Base-by-base conservation (phyloP, 2,113 vertebrate genomes). In the Gobius niger region DNA sequence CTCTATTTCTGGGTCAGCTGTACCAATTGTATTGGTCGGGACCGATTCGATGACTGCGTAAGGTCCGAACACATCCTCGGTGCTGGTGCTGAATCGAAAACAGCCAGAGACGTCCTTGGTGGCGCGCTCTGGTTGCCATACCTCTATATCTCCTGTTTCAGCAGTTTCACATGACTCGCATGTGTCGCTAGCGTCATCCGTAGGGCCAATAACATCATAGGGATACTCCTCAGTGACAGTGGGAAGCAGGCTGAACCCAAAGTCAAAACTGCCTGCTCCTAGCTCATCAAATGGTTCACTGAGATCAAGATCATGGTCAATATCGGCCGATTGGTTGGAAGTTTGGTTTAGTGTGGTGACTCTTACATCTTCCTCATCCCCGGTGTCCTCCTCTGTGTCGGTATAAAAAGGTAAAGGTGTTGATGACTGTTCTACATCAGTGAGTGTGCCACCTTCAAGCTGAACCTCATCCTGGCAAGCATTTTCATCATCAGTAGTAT, bases 131-230 rank as follows among this genome's bases (percentile, higher is more conserved):
- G 90, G 88, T 78, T 92, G 92, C 91, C 92, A 91, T 1, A 85
- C 86, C 57, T 78, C 90, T 2, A 78, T 73, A 40, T 90, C 87
- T 4, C 83, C 87, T 11, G 84, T 68, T 81, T 90, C 90, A 68
- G 75, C 68, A 10, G 81, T 65, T 63, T 89, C 89, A 57, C 87
- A 88, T 47, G 87, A 85, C 59, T 89, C 89, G 67, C 84, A 87
- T n/a, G 89, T 84, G 47, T 89, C 85, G 66, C 89, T 89, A 19
- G 86, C 83, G 61, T 91, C 88, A 60, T 92, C 91, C 18, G 74
- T 75, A 10, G 87, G 87, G 63, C 92, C 92, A 72, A 93, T 93
- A 64, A 93, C 72, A 84, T 94, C 92, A 2, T 94, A 94, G 54
- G 90, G 87, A 80, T 90, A 91, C 81, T 94, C 92, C 79, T 93